Percentiles rank a stretch among this genome's conserved stretches.
These are phyloP conservation scores for Trachelus stipa DNA, from an alignment of 2,888 invertebrate species.

Conservation along the genomic window DNA sequence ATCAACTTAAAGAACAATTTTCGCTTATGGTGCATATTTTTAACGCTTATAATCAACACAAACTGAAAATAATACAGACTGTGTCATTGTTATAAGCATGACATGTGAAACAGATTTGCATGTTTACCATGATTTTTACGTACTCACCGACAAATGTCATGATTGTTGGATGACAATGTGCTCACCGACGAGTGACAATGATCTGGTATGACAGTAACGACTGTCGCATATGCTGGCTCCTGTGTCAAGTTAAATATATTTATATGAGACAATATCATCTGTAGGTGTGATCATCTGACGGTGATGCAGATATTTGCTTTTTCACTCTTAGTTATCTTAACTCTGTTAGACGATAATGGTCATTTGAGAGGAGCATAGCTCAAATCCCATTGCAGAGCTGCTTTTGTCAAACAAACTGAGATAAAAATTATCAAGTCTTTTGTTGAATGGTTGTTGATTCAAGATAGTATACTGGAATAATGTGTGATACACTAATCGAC, in stretches of 20 bases:
- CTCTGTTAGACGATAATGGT: not conserved
- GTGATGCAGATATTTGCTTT: not conserved
- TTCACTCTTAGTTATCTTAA: not conserved
- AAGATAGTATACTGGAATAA: not conserved
- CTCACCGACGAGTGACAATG: conserved; percentile 61
- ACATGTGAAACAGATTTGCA: not conserved
- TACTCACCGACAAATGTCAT: conserved; percentile 61
- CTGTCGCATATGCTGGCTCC: conserved; percentile 57
- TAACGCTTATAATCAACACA: not conserved
- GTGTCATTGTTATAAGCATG: not conserved
- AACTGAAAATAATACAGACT: not conserved
- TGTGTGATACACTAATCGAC: not conserved
- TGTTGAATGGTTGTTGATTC: conserved; percentile 3
- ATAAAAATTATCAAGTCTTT: not conserved
- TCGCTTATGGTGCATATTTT: no score
- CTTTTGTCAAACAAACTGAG: not conserved
- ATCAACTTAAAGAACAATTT: no score
- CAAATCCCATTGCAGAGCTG: not conserved
- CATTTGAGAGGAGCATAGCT: not conserved
- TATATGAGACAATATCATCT: not conserved
- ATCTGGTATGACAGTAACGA: conserved; percentile 60
- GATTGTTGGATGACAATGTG: conserved; percentile 60
- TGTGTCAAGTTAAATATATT: conserved; percentile 26
- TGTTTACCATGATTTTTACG: not conserved
- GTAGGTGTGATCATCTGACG: not conserved